A percentile compares a stretch with the other conserved stretches of the same genome.
phyloP scores from a whole-genome alignment of 37 sponge, comb jelly and placozoan genomes.

The Crambe crambe region DNA sequence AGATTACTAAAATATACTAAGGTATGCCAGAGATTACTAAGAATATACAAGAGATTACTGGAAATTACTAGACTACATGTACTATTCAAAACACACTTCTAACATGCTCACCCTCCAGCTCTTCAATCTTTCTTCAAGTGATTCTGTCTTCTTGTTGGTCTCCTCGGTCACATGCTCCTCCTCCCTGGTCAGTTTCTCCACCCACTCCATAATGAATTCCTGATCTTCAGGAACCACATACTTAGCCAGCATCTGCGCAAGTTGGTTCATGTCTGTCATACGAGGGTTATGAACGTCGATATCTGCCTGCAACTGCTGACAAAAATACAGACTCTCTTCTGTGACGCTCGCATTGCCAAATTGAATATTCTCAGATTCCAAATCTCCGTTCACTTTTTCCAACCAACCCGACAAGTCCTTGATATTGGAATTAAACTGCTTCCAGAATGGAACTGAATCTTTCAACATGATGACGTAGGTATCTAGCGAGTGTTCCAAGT shows the following conservation, averaged over 20 bases:
- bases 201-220: slow-evolving; percentile 8
- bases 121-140: slow-evolving; percentile 49
- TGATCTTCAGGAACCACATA: slow-evolving; percentile 31
- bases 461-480: slow-evolving; percentile 23
- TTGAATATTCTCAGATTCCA: slow-evolving; percentile 28
- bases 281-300: slow-evolving; percentile 4
- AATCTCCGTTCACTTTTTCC: background rate
- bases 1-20: background rate
- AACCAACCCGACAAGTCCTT: slow-evolving; percentile 33
- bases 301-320: slow-evolving; percentile 18
- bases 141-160: background rate
- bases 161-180: slow-evolving; percentile 10
- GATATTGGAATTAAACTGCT: slow-evolving; percentile 28
- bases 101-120: slow-evolving; percentile 61
- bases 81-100: too few relatives aligned
- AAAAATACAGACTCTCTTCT: slow-evolving; percentile 27
- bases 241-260: slow-evolving; percentile 4
- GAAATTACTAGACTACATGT: too few relatives aligned
- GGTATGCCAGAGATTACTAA: background rate
- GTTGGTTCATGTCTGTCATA: background rate
- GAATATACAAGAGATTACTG: background rate
- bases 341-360: slow-evolving; percentile 44
- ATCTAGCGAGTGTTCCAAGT: background rate
- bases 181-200: slow-evolving; percentile 10
- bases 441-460: slow-evolving; percentile 70